These are phyloP conservation scores for Dendrocincla fuliginosa DNA, from an alignment of 2,797 vertebrate species.

Conservation along the genomic window DNA sequence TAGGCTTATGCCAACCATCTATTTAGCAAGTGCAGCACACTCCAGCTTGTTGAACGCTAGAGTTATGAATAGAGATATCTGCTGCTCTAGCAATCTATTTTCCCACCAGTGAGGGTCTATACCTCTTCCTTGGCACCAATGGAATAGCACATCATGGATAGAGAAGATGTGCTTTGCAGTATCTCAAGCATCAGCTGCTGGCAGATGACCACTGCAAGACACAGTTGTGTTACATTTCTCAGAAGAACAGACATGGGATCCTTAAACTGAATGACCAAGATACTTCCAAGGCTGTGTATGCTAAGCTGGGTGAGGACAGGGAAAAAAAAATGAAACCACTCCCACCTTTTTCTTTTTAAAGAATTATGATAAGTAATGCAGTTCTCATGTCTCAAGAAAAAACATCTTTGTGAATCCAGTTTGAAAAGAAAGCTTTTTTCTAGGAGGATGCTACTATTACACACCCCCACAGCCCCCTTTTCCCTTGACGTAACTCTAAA, in stretches of 20 bases:
- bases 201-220: background rate
- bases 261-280: background rate
- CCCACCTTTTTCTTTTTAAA: slow-evolving; percentile 33
- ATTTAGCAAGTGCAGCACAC: background rate
- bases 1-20: slow-evolving; percentile 1
- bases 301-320: background rate
- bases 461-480: background rate
- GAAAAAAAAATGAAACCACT: background rate
- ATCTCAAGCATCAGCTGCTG: background rate
- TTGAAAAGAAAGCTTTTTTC: background rate
- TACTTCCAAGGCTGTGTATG: background rate
- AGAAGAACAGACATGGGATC: background rate
- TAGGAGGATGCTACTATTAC: background rate
- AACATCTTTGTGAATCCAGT: background rate
- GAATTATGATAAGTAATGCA: slow-evolving; percentile 48
- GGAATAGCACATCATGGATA: rapidly evolving
- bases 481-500: background rate
- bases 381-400: slow-evolving; percentile 7
- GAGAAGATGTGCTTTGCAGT: background rate
- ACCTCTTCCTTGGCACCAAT: background rate
- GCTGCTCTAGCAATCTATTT: background rate
- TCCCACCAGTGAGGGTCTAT: background rate
- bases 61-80: background rate
- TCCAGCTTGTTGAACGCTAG: background rate
- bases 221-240: background rate